Base-by-base conservation (phyloP, 1,140 invertebrate genomes). In the Heterodera carotae region DNA sequence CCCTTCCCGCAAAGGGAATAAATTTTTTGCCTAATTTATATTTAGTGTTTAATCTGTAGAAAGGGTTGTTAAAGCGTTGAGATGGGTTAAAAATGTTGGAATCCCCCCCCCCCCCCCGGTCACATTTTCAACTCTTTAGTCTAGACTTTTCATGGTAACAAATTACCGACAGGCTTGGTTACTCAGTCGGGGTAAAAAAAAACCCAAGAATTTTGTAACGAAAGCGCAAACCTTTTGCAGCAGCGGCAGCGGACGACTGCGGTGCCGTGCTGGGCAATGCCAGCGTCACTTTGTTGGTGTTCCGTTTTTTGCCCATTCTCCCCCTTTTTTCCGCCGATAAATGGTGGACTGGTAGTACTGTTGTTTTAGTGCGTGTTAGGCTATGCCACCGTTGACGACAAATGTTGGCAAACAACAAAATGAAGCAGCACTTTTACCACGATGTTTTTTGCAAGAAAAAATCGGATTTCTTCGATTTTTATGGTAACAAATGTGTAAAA, bases 211-310 rank as follows among this genome's bases (percentile, higher is more conserved):
- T 56, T 48, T 7, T 22, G 18, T 22, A 22, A 60, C 36, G n/a
- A 3, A 73, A 25, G 33, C 70, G n/a, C 56, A 31, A 56, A 56
- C 27, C 25, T 36, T 56, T 56, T 56, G 48, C 15, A 56, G 12
- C 22, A 18, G 48, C 48, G 22, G 48, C 48, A n/a, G 48, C 39
- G 12, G 39, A 6, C 6, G 39, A 43, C 39, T 8, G 22, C 22
- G 48, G 15, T 22, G 48, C 12, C 48, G 22, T 2, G 22, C 48
- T 56, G 12, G 72, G 72, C 25, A 74, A 22, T 29, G 72, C 48
- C 15, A 74, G 34, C 25, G 67, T 80, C n/a, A 78, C 67, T 71
- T 79, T 79, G 60, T 79, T 79, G 15, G 70, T 74, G 76, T 77
- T 77, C 18, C 66, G 36, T 31, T 79, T 79, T 34, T 79, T 79